These are phyloP conservation scores for Platycnemis pennipes DNA, from an alignment of 2,888 invertebrate genomes.

Conservation along the genomic window DNA sequence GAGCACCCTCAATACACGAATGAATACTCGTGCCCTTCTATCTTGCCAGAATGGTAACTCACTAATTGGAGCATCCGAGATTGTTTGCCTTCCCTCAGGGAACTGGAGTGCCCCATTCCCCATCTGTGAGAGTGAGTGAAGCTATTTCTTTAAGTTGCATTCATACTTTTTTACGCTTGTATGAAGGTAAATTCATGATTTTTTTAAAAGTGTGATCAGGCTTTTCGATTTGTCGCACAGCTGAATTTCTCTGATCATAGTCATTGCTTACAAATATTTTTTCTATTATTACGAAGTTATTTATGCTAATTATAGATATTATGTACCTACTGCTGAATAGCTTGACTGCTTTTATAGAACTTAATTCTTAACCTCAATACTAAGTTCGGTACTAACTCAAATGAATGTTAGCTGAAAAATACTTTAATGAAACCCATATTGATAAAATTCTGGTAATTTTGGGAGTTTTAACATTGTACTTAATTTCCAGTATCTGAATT, in stretches of 20 bases:
- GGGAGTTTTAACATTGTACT: too few relatives aligned
- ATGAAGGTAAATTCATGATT: not conserved
- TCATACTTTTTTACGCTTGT: not conserved
- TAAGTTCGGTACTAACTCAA: too few relatives aligned
- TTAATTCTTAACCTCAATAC: not conserved
- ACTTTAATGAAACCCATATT: too few relatives aligned
- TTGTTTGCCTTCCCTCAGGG: slow-evolving; percentile 90
- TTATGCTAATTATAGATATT: not conserved
- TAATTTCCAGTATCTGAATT: too few relatives aligned
- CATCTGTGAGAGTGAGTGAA: slow-evolving; percentile 88
- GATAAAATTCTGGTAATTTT: too few relatives aligned
- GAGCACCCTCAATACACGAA: slow-evolving; percentile 86
- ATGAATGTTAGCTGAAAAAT: too few relatives aligned
- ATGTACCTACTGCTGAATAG: not conserved
- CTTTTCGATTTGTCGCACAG: not conserved
- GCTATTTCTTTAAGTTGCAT: slow-evolving; percentile 8
- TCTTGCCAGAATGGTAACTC: slow-evolving; percentile 91
- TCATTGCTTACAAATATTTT: not conserved
- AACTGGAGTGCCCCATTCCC: slow-evolving; percentile 93
- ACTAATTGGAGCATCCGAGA: slow-evolving; percentile 87
- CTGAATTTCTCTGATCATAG: not conserved
- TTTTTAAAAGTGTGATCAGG: not conserved
- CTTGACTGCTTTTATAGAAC: not conserved
- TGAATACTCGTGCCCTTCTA: slow-evolving; percentile 88
- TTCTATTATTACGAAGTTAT: not conserved